phyloP scores from a whole-genome alignment of 1,140 invertebrate species.

The Drosophila saltans region DNA sequence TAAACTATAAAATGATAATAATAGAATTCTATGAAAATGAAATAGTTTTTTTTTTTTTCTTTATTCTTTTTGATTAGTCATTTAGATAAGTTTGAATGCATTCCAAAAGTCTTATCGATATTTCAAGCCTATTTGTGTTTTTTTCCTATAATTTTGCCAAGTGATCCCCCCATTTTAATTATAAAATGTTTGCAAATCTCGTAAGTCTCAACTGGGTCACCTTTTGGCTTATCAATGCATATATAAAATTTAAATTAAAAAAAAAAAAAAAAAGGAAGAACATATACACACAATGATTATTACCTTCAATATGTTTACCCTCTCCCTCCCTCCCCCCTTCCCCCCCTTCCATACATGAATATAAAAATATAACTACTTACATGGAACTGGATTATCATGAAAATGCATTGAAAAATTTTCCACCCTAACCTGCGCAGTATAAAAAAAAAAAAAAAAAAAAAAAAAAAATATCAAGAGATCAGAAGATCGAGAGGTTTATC shows the following conservation, averaged over 20 bases:
- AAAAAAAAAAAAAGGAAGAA: conserved; percentile 24
- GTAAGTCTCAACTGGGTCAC: conserved; percentile 65
- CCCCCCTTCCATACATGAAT: conserved; percentile 13
- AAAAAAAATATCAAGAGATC: not conserved
- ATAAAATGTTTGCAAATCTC: conserved; percentile 27
- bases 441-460: conserved; percentile 32
- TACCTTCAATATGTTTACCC: conserved; percentile 22
- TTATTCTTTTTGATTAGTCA: not conserved
- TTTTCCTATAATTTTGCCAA: conserved; percentile 7
- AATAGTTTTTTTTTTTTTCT: no score
- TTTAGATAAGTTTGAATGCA: not conserved
- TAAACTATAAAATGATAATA: not conserved
- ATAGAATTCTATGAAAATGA: not conserved
- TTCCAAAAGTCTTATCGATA: conserved; percentile 2
- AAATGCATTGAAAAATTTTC: conserved; percentile 54
- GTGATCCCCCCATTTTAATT: conserved; percentile 9
- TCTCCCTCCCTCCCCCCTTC: no score
- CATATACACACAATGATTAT: conserved; percentile 12
- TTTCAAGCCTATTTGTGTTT: not conserved
- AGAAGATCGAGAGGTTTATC: conserved; percentile 36
- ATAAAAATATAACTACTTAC: conserved; percentile 53
- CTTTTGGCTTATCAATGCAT: conserved; percentile 70
- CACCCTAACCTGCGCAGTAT: conserved; percentile 42
- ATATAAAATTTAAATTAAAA: conserved; percentile 32
- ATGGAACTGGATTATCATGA: conserved; percentile 37